Evolutionary conservation across 2,113 vertebrate species (phyloP), one percentile per base, ranked within the genome.

Genomic region (Zingel zingel): DNA sequence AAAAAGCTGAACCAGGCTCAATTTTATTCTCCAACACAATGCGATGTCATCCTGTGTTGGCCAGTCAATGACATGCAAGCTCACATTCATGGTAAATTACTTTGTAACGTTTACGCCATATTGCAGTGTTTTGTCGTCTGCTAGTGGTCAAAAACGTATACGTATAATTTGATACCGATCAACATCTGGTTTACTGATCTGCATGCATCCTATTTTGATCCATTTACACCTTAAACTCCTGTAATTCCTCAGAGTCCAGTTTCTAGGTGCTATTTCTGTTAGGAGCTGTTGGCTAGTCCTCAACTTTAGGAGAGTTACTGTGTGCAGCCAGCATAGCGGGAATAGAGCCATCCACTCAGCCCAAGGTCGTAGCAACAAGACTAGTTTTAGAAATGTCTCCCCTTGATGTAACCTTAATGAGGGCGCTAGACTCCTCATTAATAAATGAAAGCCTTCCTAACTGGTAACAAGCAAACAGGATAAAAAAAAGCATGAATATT

Each of bases 221-320:
- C 33, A 21, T 80, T 73, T 65, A 74, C 59, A 72, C 63, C 6
- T 45, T 25, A 58, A 70, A 64, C 48, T 74, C 14, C 15, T 74
- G 43, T 33, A 63, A 62, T 79, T 79, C 54, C 33, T 11, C 8
- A 18, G 76, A 50, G 43, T 86, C 54, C 15, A 78, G 67, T 36
- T 80, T 88, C 69, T 47, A 51, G 33, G 74, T 79, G 47, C 57
- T 88, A 66, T 88, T 89, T 89, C 43, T 81, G 57, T 69, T 77
- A 74, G 74, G 25, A 77, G 77, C 57, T 82, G 36, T 53, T 33
- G 67, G 67, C 53, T 39, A 15, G 43, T 65, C 18, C 21, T 75
- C 2, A 15, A 6, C 25, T 77, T 59, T 18, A 72, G 25, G 4
- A 76, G 59, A 75, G 69, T 72, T 66, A 50, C 67, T 70, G 61